Evolutionary conservation across 2,888 invertebrate species (phyloP).

Genomic region (Acrobasis suavella): DNA sequence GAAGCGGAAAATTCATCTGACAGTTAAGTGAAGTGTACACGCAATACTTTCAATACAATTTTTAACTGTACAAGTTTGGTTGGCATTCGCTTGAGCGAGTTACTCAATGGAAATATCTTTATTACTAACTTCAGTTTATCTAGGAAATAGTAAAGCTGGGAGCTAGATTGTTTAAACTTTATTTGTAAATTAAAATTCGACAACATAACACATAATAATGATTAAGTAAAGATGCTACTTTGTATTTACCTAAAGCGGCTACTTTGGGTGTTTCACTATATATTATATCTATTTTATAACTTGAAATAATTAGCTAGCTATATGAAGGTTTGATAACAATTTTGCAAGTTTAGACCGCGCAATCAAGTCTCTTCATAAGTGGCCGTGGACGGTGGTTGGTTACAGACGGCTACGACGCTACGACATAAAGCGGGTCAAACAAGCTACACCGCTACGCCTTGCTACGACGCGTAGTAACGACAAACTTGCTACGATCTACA

Average conservation of each 20-base stretch:
- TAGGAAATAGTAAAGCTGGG: too few relatives aligned
- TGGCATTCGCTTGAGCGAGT: slow-evolving; percentile 3
- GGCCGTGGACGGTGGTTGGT: slow-evolving; percentile 59
- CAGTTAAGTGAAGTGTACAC: slow-evolving; percentile 52
- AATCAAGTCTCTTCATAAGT: slow-evolving; percentile 65
- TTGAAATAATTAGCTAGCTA: too few relatives aligned
- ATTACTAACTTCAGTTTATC: not conserved
- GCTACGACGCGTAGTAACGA: slow-evolving; percentile 22
- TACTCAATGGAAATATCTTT: slow-evolving; percentile 7
- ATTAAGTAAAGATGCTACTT: too few relatives aligned
- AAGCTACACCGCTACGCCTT: slow-evolving; percentile 27
- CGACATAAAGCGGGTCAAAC: slow-evolving; percentile 44
- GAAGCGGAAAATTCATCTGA: slow-evolving; percentile 66
- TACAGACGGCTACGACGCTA: slow-evolving; percentile 51
- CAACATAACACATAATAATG: too few relatives aligned
- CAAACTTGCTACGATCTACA: not conserved
- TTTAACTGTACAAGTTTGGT: slow-evolving; percentile 14
- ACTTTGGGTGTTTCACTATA: too few relatives aligned
- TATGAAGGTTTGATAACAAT: not conserved
- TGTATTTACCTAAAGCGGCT: too few relatives aligned
- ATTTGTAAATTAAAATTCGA: not conserved
- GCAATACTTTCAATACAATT: slow-evolving; percentile 22
- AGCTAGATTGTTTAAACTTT: not conserved
- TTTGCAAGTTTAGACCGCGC: slow-evolving; percentile 30
- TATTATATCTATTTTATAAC: too few relatives aligned